Percentiles rank a stretch among this genome's conserved stretches.
These are phyloP conservation scores for Tachysurus vachellii DNA, from an alignment of 2,113 vertebrate species.

Conservation along the genomic window DNA sequence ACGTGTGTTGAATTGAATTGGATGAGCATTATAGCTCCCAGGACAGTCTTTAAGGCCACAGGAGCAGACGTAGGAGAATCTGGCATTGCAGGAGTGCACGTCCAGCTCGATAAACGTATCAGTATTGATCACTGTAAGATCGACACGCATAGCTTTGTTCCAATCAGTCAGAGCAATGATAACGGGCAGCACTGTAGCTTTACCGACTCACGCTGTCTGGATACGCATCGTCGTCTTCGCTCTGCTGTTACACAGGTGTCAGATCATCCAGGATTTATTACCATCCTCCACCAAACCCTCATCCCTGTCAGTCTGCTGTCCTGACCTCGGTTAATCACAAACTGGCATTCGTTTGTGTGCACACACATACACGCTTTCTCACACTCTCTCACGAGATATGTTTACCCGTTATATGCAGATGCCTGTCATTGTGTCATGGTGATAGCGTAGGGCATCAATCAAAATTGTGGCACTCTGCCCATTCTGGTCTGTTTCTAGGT, in stretches of 20 bases:
- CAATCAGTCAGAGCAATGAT: not conserved
- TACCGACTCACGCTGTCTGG: not conserved
- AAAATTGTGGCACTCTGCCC: conserved; percentile 27
- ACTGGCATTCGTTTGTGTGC: not conserved
- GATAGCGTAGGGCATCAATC: conserved; percentile 47
- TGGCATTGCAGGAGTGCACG: not conserved
- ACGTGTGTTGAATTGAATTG: not conserved
- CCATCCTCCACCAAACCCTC: conserved; percentile 39
- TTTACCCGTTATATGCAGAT: conserved; percentile 25
- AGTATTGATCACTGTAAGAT: conserved; percentile 6
- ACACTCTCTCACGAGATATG: conserved; percentile 24
- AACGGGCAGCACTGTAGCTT: not conserved
- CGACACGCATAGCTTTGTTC: conserved; percentile 3
- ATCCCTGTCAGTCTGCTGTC: conserved; percentile 54
- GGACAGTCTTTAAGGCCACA: not conserved
- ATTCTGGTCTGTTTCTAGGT: conserved; percentile 46
- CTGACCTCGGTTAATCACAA: conserved; percentile 60
- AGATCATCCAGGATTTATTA: conserved; percentile 34
- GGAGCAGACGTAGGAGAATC: not conserved
- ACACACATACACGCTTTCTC: conserved; percentile 38
- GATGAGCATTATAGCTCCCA: not conserved
- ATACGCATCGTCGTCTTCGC: not conserved
- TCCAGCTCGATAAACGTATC: not conserved
- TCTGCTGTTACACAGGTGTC: conserved; percentile 30
- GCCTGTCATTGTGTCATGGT: conserved; percentile 42